Conservation (phyloP, 2,113 vertebrate genomes). For the Cnemophilus loriae region DNA sequence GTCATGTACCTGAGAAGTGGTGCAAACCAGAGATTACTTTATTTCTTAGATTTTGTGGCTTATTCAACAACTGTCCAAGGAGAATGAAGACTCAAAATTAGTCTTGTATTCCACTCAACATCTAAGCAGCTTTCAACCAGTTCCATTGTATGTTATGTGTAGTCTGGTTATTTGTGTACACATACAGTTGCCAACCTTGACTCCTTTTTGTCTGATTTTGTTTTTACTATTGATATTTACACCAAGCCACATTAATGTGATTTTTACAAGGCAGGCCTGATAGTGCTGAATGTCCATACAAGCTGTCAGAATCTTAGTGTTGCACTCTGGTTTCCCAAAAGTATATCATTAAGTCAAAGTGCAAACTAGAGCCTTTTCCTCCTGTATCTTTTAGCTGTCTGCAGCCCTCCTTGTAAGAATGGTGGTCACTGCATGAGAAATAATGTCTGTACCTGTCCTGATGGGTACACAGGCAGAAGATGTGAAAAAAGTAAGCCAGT, state of each 20-base stretch:
- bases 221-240: background rate
- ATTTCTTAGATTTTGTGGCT: background rate
- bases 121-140: background rate
- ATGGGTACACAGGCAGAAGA: conserved; percentile 82
- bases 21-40: background rate
- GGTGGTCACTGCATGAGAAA: conserved; percentile 88
- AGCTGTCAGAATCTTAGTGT: background rate
- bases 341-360: background rate
- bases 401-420: conserved; percentile 90
- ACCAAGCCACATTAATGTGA: background rate
- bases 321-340: background rate
- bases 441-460: conserved; percentile 84
- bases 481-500: conserved; percentile 87
- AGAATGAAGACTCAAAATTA: background rate
- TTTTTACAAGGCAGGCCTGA: background rate
- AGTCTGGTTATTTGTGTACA: background rate
- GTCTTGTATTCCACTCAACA: background rate
- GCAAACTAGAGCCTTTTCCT: background rate
- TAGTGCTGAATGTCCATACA: background rate
- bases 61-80: background rate
- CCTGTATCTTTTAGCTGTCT: conserved; percentile 77
- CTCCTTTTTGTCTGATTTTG: background rate
- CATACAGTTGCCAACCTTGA: background rate
- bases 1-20: background rate
- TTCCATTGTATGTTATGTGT: background rate